Percentiles rank a stretch among this genome's conserved stretches.
phyloP scores from a whole-genome alignment of 2,113 vertebrate species.

The Tachysurus vachellii region DNA sequence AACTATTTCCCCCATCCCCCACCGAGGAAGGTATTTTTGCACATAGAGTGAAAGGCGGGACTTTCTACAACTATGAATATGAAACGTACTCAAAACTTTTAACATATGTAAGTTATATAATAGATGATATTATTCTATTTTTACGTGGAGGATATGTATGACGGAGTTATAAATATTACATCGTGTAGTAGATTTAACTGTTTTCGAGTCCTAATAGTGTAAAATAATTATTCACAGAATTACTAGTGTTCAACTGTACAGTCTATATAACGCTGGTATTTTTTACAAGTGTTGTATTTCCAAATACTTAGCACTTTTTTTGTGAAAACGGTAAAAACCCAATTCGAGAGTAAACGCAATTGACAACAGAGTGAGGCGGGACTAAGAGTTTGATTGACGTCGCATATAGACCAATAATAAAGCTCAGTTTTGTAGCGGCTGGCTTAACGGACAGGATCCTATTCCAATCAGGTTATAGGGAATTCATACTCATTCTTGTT shows the following conservation, averaged over 20 bases:
- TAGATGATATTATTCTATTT: neutral
- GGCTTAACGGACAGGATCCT: neutral
- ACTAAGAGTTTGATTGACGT: conserved; percentile 52
- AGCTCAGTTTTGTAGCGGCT: neutral
- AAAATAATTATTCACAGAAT: neutral
- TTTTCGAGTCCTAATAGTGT: neutral
- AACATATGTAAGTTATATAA: too few relatives aligned
- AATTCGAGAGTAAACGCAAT: neutral
- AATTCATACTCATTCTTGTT: conserved; percentile 46
- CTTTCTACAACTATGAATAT: conserved; percentile 5
- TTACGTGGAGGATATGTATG: neutral
- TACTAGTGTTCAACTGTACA: neutral
- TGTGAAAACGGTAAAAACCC: neutral
- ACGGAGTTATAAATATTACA: neutral
- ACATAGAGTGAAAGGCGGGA: conserved; percentile 71
- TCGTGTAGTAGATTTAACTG: too few relatives aligned
- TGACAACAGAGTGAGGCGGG: conserved; percentile 14
- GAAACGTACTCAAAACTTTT: conserved; percentile 20
- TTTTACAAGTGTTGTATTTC: neutral
- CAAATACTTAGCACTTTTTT: neutral
- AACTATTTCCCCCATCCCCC: conserved; percentile 69
- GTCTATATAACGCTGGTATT: neutral
- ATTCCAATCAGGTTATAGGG: conserved; percentile 39
- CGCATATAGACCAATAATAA: neutral
- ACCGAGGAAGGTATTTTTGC: conserved; percentile 62